Conservation (phyloP, 2,113 vertebrate genomes). For the Cephalopholis sonnerati region DNA sequence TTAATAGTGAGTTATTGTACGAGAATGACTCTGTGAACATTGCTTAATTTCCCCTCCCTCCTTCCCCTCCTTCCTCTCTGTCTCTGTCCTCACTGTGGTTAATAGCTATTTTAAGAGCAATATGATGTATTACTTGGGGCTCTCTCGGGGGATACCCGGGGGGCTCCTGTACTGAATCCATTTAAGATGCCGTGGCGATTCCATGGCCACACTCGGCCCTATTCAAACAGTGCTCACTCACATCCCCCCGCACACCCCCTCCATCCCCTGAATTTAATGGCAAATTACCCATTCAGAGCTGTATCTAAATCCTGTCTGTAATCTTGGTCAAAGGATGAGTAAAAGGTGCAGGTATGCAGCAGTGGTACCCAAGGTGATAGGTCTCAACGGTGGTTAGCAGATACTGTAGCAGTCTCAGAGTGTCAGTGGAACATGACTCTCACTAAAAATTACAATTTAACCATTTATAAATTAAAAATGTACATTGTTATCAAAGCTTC, state of each 20-base stretch:
- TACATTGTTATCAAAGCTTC: not conserved
- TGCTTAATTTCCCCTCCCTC: slow-evolving; percentile 74
- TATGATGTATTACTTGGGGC: slow-evolving; percentile 82
- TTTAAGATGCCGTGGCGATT: slow-evolving; percentile 71
- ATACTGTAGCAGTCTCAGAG: not conserved
- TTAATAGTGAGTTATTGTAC: slow-evolving; percentile 83
- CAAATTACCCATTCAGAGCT: slow-evolving; percentile 59
- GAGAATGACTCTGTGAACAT: slow-evolving; percentile 75
- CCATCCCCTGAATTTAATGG: slow-evolving; percentile 51
- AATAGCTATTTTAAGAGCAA: slow-evolving; percentile 84
- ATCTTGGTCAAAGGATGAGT: slow-evolving; percentile 31
- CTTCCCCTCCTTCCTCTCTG: slow-evolving; percentile 24
- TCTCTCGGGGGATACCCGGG: slow-evolving; percentile 71
- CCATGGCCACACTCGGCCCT: slow-evolving; percentile 55
- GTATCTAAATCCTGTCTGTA: slow-evolving; percentile 50
- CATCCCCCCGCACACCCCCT: not conserved
- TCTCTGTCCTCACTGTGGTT: slow-evolving; percentile 68
- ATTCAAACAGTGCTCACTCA: slow-evolving; percentile 36
- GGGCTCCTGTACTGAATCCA: slow-evolving; percentile 69
- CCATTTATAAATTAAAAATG: not conserved
- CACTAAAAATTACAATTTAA: slow-evolving; percentile 10
- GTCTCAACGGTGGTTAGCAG: slow-evolving; percentile 1
- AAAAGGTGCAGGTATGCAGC: slow-evolving; percentile 26
- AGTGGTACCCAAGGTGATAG: not conserved
- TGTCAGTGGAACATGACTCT: slow-evolving; percentile 7